Percentiles rank a stretch among this genome's conserved stretches.
phyloP scores from a whole-genome alignment of 2,797 vertebrate species.

The Rhinichthys osculus region DNA sequence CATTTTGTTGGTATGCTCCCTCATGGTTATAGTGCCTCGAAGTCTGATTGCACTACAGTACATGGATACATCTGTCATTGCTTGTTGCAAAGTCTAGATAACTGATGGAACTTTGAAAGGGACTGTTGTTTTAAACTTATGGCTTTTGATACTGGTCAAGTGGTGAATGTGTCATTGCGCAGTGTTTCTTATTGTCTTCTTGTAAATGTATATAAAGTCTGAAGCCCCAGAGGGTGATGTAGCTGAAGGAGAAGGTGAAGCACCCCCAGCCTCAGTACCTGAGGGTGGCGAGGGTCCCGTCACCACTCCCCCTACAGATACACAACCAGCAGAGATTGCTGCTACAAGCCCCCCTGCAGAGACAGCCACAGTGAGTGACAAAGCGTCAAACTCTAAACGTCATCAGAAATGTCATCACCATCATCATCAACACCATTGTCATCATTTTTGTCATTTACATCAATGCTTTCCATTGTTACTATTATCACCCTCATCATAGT shows the following conservation, averaged over 20 bases:
- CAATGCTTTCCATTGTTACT: background rate
- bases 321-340: constrained; percentile 42
- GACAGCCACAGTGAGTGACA: constrained; percentile 73
- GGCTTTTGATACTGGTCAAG: background rate
- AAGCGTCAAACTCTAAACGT: constrained; percentile 12
- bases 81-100: background rate
- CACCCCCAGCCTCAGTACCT: constrained; percentile 28
- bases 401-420: constrained; percentile 26
- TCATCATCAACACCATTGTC: constrained; percentile 23
- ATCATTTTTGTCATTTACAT: constrained; percentile 14
- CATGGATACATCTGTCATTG: background rate
- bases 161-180: background rate
- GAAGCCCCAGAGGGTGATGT: constrained; percentile 61
- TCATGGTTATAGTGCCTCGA: background rate
- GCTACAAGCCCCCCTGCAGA: constrained; percentile 62
- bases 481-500: constrained; percentile 26
- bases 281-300: constrained; percentile 39
- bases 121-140: background rate
- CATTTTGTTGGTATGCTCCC: background rate
- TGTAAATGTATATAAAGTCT: constrained; percentile 68
- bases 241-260: constrained; percentile 45
- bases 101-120: background rate
- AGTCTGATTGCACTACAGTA: background rate
- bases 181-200: constrained; percentile 30
- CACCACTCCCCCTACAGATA: constrained; percentile 50